Evolutionary conservation across 2,797 vertebrate species (phyloP).

Genomic region (Poecilia picta): DNA sequence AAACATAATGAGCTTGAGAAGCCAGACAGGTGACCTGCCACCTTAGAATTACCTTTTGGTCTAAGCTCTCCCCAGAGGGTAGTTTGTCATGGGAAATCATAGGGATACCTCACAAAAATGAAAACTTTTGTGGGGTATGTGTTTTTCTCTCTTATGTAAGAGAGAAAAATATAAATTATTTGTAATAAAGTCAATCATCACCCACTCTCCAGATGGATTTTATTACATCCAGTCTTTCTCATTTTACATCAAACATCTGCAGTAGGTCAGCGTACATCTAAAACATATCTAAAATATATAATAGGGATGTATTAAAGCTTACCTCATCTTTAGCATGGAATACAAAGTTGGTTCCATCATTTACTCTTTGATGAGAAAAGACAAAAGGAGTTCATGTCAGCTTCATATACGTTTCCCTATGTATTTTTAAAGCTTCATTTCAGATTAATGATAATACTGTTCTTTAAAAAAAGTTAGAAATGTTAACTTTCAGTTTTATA

Average conservation of each 20-base stretch:
- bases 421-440: neutral
- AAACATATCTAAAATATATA: neutral
- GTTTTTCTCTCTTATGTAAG: neutral
- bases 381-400: constrained; percentile 21
- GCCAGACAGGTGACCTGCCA: neutral
- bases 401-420: neutral
- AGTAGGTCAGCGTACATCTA: neutral
- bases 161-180: neutral
- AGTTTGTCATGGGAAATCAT: neutral
- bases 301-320: constrained; percentile 13
- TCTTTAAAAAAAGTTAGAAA: neutral
- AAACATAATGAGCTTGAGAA: neutral
- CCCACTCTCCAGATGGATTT: neutral
- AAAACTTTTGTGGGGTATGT: neutral
- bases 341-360: constrained; percentile 88
- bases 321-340: constrained; percentile 97
- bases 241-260: neutral
- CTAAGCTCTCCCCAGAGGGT: neutral
- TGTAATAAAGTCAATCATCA: neutral
- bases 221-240: neutral
- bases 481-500: neutral
- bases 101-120: neutral
- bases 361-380: constrained; percentile 77
- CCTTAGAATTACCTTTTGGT: neutral
- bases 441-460: neutral